These are phyloP conservation scores for Callithrix jacchus DNA, from an alignment of 2,113 vertebrate species.

Conservation along the genomic window DNA sequence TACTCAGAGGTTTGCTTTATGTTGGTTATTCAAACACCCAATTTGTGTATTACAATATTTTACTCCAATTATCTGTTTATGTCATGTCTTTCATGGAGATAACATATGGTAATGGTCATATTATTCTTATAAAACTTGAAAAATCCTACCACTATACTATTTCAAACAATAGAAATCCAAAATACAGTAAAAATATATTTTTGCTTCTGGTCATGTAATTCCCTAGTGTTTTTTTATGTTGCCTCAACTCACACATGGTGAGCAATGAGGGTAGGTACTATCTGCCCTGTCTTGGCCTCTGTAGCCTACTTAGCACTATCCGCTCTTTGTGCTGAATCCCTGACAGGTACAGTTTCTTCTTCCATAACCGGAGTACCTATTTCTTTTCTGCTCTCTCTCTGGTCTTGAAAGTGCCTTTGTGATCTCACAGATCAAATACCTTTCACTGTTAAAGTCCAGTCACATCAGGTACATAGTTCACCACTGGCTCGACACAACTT, in stretches of 20 bases:
- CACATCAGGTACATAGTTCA: neutral
- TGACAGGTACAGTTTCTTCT: neutral
- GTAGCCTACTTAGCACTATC: too few relatives aligned
- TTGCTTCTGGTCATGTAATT: neutral
- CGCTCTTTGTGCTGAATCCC: neutral
- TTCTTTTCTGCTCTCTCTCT: neutral
- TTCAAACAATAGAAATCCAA: neutral
- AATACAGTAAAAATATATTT: neutral
- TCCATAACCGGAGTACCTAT: neutral
- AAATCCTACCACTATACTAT: neutral
- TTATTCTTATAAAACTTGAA: neutral
- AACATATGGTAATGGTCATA: neutral
- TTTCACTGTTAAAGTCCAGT: neutral
- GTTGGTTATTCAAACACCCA: neutral
- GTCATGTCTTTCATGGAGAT: neutral
- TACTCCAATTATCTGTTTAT: neutral
- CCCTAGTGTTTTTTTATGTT: neutral
- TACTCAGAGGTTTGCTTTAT: neutral
- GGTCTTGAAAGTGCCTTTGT: neutral
- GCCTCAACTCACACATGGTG: neutral
- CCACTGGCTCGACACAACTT: neutral
- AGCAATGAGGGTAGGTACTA: fast-evolving
- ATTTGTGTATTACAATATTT: neutral
- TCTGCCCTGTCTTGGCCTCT: neutral
- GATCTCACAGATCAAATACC: neutral